Percentiles rank a stretch among this genome's conserved stretches.
Evolutionary conservation across 1,140 invertebrate species (phyloP).

Genomic region (Dinoponera quadriceps): DNA sequence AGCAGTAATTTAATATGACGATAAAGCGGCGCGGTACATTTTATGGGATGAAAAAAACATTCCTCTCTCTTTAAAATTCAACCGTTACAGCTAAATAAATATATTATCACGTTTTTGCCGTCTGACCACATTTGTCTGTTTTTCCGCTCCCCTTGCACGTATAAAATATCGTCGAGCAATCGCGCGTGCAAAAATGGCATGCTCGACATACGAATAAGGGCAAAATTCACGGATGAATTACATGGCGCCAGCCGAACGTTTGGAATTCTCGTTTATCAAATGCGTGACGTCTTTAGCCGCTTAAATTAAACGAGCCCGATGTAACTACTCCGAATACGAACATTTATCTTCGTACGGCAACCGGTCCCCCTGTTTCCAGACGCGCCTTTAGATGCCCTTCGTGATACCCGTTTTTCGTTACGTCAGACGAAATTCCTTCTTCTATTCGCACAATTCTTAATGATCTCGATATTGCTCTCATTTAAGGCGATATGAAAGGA

Average conservation of each 20-base stretch:
- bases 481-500: background rate
- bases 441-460: constrained; percentile 1
- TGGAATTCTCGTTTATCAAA: constrained; percentile 61
- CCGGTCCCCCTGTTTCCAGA: constrained; percentile 37
- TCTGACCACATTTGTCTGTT: background rate
- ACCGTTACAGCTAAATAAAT: no score
- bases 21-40: no score
- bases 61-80: no score
- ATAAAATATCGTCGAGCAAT: constrained; percentile 1
- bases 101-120: no score
- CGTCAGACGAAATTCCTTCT: background rate
- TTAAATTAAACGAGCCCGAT: constrained; percentile 60
- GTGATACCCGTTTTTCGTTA: constrained; percentile 46
- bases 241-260: constrained; percentile 41
- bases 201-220: constrained; percentile 44
- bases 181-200: constrained; percentile 17
- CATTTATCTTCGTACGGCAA: constrained; percentile 58
- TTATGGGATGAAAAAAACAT: no score
- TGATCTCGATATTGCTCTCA: constrained; percentile 35
- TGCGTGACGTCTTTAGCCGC: constrained; percentile 54
- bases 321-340: constrained; percentile 57
- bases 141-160: background rate
- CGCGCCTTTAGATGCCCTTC: constrained; percentile 48
- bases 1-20: no score
- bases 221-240: constrained; percentile 51